phyloP scores from a whole-genome alignment of 2,888 invertebrate genomes.

The Cactoblastis cactorum region DNA sequence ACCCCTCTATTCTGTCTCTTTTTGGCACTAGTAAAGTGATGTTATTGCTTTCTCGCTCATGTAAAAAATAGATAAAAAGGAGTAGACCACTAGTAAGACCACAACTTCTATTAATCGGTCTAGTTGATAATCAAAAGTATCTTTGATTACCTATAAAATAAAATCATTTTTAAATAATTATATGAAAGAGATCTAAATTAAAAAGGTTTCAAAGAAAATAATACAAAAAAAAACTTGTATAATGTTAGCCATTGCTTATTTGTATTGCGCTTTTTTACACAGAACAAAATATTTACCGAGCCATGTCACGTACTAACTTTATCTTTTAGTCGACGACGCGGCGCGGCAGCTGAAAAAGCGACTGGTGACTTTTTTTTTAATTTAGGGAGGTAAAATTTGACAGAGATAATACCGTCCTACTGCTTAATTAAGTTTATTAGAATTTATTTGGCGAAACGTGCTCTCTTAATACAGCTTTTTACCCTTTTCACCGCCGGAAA shows the following conservation, averaged over 20 bases:
- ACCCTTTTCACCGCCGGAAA: constrained; percentile 31
- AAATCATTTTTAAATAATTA: too few relatives aligned
- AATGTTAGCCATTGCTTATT: constrained; percentile 14
- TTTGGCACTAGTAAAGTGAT: constrained; percentile 16
- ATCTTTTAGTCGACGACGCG: constrained; percentile 45
- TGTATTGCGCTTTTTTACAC: constrained; percentile 16
- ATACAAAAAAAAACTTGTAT: background rate
- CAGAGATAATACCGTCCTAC: constrained; percentile 64
- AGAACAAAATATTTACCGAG: constrained; percentile 27
- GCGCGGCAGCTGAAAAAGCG: constrained; percentile 33
- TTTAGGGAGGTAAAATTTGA: constrained; percentile 59
- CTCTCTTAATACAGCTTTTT: constrained; percentile 43
- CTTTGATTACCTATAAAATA: too few relatives aligned
- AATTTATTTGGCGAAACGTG: constrained; percentile 69
- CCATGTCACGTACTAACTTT: constrained; percentile 57
- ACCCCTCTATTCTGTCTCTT: constrained; percentile 38
- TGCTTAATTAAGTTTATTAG: constrained; percentile 75
- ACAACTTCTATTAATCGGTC: too few relatives aligned
- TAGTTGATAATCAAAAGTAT: too few relatives aligned
- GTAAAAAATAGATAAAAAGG: constrained; percentile 33
- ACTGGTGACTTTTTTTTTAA: constrained; percentile 51
- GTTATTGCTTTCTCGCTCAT: constrained; percentile 23
- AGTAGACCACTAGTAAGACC: too few relatives aligned
- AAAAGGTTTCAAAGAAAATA: background rate
- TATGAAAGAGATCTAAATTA: too few relatives aligned